Base-by-base conservation (phyloP, 2,888 invertebrate species). In the Drosophila bunnanda region DNA sequence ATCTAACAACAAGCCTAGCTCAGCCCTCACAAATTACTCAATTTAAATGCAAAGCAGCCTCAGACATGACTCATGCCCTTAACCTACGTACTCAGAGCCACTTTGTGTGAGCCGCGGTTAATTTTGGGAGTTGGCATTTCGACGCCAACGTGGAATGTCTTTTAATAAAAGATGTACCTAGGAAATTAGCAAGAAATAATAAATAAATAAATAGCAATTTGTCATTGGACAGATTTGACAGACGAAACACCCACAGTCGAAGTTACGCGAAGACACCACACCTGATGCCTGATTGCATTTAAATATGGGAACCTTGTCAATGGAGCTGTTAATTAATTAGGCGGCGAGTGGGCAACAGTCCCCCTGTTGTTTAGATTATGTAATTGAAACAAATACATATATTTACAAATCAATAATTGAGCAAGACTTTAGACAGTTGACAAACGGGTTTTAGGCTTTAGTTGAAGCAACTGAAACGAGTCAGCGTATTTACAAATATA, bases 61-160 rank as follows among this genome's bases (percentile, higher is more conserved):
- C 44, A 25, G 55, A n/a, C 69, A 68, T 67, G 66, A 75, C 53
- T 83, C 88, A 88, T 76, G 64, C 60, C 54, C 66, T 75, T 75
- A 82, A 82, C 75, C 69, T 74, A 78, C 78, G 81, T 80, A 64
- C 43, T 41, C 52, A 13, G 30, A 34, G 28, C 53, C 52, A 73
- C 36, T 72, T 46, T 44, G 22, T 73, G 68, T 76, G 56, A 77
- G 39, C 22, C 55, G 71, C 57, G 55, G 68, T 61, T 68, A 76
- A 44, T 72, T 53, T 68, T 55, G 25, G 66, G 60, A 61, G 74
- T 70, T 55, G 50, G 39, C 77, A 69, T 58, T 52, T 73, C 54
- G 57, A 76, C 76, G 76, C 78, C 76, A 78, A 70, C 70, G 54
- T 57, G 55, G 52, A 64, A 55, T 43, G 22, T 39, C 55, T 56